Evolutionary conservation across 2,113 vertebrate genomes (phyloP).

Genomic region (western clawed frog (Xenopus tropicalis)): UCB_Xtro_10.0 CM004447.2:137165001-137165500

Average conservation of each 20-base stretch:
- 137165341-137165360: conserved; percentile 11
- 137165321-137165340: conserved; percentile 13
- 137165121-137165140: conserved; percentile 45
- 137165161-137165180: conserved; percentile 42
- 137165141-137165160: conserved; percentile 42
- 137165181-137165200: conserved; percentile 44
- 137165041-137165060: not conserved
- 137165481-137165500: too few species aligned
- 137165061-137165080: conserved; percentile 19
- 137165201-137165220: conserved; percentile 41
- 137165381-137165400: too few species aligned
- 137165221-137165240: conserved; percentile 46
- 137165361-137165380: not conserved
- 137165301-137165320: conserved; percentile 37
- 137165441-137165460: too few species aligned
- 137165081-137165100: conserved; percentile 33
- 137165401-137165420: too few species aligned
- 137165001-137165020: not conserved
- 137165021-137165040: not conserved
- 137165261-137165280: conserved; percentile 42
- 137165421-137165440: too few species aligned
- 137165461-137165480: too few species aligned
- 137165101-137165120: conserved; percentile 32
- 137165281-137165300: conserved; percentile 29
- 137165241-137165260: conserved; percentile 42